Evolutionary conservation across 2,113 vertebrate species (phyloP).

Genomic region (Orthochromis malagaraziensis): DNA sequence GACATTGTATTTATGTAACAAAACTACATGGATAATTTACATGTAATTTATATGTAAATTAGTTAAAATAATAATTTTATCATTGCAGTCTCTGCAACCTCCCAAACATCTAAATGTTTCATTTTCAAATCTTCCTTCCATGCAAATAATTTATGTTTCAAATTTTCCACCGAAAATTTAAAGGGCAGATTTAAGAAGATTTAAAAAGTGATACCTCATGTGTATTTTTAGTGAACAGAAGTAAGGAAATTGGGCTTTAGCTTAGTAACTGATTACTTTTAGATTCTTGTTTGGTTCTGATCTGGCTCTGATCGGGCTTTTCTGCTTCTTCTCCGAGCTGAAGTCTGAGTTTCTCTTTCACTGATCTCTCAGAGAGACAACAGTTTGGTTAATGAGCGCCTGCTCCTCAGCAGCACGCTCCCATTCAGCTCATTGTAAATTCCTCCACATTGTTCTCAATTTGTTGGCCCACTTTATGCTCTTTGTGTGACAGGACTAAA

Average conservation of each 20-base stretch:
- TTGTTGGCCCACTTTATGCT: conserved; percentile 62
- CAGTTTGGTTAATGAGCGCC: not conserved
- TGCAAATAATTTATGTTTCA: not conserved
- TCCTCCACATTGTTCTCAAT: conserved; percentile 70
- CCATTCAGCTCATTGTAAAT: conserved; percentile 54
- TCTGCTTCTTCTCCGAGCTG: not conserved
- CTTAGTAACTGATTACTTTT: not conserved
- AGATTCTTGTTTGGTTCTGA: not conserved
- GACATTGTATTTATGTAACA: not conserved
- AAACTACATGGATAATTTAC: not conserved
- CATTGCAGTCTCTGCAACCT: not conserved
- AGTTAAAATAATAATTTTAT: not conserved
- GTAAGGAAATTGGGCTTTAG: not conserved
- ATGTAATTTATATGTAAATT: not conserved
- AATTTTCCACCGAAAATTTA: fast-evolving
- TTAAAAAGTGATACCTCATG: not conserved
- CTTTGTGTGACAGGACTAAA: conserved; percentile 61
- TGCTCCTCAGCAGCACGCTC: not conserved
- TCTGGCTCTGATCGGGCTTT: not conserved
- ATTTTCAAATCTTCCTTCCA: not conserved
- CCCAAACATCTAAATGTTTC: not conserved
- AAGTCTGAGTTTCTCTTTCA: not conserved
- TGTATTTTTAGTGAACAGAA: not conserved
- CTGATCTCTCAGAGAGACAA: not conserved
- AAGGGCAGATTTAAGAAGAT: not conserved